Conservation (phyloP, 2,113 vertebrate species). For the rat (Rattus norvegicus) region DNA sequence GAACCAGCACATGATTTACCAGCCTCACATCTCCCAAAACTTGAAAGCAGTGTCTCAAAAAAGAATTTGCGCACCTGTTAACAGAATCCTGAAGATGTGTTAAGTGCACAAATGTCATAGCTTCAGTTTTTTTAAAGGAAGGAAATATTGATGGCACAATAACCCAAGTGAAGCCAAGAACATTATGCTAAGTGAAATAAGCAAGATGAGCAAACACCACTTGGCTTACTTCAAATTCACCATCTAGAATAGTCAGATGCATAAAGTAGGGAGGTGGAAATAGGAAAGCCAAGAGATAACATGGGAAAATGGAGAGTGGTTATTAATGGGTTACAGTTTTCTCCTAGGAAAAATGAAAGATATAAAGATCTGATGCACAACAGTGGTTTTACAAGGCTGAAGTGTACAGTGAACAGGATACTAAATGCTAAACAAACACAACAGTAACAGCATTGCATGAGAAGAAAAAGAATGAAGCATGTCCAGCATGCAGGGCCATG, state of each 20-base stretch:
- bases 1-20: neutral
- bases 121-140: slow-evolving; percentile 17
- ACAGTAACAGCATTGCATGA: neutral
- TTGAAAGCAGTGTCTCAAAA: neutral
- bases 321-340: neutral
- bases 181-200: neutral
- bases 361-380: neutral
- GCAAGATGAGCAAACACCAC: neutral
- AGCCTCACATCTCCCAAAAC: neutral
- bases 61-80: neutral
- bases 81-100: neutral
- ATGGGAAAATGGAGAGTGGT: neutral
- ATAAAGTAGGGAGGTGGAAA: neutral
- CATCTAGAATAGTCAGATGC: neutral
- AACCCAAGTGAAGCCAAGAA: neutral
- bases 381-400: neutral
- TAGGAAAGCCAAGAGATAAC: neutral
- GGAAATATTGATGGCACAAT: neutral
- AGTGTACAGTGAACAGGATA: neutral
- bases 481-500: neutral
- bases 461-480: neutral
- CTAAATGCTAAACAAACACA: neutral
- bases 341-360: neutral
- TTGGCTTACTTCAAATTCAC: neutral
- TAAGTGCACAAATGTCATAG: neutral